phyloP scores from a whole-genome alignment of 2,113 vertebrate genomes.

The Trichomycterus rosablanca region DNA sequence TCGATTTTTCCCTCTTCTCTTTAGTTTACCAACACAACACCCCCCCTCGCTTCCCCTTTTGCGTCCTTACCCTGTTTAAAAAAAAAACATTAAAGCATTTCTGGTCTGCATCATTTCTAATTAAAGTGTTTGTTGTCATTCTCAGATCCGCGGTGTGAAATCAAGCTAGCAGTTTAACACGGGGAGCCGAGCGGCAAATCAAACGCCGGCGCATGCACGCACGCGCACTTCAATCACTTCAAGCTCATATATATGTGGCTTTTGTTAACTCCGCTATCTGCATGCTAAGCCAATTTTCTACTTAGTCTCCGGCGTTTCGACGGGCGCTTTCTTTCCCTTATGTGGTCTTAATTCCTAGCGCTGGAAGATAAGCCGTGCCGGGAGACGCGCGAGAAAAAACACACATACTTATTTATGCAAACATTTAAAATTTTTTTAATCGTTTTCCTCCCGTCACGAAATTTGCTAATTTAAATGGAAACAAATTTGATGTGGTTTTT shows the following conservation, averaged over 20 bases:
- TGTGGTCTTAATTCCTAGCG: constrained; percentile 80
- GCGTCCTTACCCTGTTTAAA: constrained; percentile 57
- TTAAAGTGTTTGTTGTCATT: constrained; percentile 82
- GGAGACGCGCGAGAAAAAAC: constrained; percentile 45
- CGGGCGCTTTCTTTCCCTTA: constrained; percentile 76
- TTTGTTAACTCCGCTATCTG: constrained; percentile 83
- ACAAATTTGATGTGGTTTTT: constrained; percentile 6
- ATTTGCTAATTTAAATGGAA: constrained; percentile 60
- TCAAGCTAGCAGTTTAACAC: constrained; percentile 81
- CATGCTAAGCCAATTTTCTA: constrained; percentile 95
- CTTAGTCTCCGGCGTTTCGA: constrained; percentile 82
- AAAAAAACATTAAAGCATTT: constrained; percentile 67
- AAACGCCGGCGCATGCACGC: constrained; percentile 74
- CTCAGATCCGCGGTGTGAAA: constrained; percentile 80
- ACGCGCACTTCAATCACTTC: constrained; percentile 83
- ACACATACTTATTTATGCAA: constrained; percentile 53
- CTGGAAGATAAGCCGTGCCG: constrained; percentile 67
- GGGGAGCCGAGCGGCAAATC: constrained; percentile 77
- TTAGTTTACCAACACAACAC: background rate
- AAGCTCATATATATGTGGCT: constrained; percentile 81
- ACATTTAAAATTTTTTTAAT: constrained; percentile 71
- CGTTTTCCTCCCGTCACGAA: constrained; percentile 54
- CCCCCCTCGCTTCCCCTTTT: constrained; percentile 31
- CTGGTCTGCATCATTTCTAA: constrained; percentile 71
- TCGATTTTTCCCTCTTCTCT: constrained; percentile 23